These are phyloP conservation scores for Cranoglanis bouderius DNA, from an alignment of 2,113 vertebrate genomes.

Conservation along the genomic window DNA sequence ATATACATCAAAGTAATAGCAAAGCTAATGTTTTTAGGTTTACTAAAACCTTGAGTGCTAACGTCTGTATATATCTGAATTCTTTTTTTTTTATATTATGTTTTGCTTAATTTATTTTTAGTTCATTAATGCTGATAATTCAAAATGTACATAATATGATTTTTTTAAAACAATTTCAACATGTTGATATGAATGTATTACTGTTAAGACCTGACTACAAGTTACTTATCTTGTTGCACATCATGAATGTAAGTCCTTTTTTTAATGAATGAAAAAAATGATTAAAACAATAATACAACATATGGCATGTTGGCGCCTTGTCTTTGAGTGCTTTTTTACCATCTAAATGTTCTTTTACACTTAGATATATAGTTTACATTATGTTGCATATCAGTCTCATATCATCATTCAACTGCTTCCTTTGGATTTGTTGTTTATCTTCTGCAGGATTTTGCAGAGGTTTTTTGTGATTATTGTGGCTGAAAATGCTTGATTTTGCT, in stretches of 20 bases:
- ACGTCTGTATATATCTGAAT: not conserved
- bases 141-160: not conserved
- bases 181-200: conserved; percentile 8
- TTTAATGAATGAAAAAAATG: not conserved
- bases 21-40: not conserved
- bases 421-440: too few relatives aligned
- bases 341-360: not conserved
- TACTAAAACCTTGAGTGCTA: not conserved
- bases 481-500: too few relatives aligned
- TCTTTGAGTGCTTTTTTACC: not conserved
- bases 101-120: not conserved
- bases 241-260: not conserved
- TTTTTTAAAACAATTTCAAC: not conserved
- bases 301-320: not conserved
- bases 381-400: too few relatives aligned
- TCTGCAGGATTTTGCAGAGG: too few relatives aligned
- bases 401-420: too few relatives aligned
- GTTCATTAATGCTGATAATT: not conserved
- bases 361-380: too few relatives aligned
- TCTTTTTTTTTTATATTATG: not conserved
- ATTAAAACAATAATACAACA: not conserved
- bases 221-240: conserved; percentile 11
- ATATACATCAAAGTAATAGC: not conserved
- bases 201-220: not conserved
- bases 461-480: too few relatives aligned